Base-by-base conservation (phyloP, 2,888 invertebrate genomes). In the Ectropis crepuscularia region DNA sequence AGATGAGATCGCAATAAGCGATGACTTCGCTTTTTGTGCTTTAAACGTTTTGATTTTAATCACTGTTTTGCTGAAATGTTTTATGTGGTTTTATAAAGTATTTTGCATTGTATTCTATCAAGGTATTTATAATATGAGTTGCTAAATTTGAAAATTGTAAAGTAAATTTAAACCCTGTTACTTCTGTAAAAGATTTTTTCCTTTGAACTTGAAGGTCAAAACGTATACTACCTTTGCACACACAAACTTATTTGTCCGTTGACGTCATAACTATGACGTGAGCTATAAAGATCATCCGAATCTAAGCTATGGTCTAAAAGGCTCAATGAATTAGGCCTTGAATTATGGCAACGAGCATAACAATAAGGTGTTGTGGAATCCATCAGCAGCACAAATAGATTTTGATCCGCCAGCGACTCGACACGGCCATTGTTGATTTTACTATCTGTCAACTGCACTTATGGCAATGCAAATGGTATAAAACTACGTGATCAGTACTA, bases 311-410 rank as follows among this genome's bases (percentile, higher is more conserved):
- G 39, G 36, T 53, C 45, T 59, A 63, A 59, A 36, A 51, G 42
- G 37, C 43, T 62, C 41, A 63, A 66, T 63, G 43, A 53, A 36
- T 57, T 53, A 53, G 66, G 36, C 62, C 63, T 63, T 63, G 62
- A 60, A 62, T 61, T 63, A 43, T 37, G 28, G 10, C 42, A 53
- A 54, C 41, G 45, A n/a, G 53, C 53, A 54, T 42, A 61, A 63
- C 66, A 63, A 63, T 60, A 47, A 53, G 47, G 59, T 49, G 62
- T 57, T 59, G 66, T 59, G 36, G 53, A 41, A 39, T n/a, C 43
- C 37, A 55, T 55, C 47, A 60, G 39, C 46, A 63, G 54, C 42
- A 12, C 46, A 54, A 64, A 55, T 57, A 64, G 38, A 55, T 57
- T 60, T 42, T 28, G 57, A n/a, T 53, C 9, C 43, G 42, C 11